A percentile compares a stretch with the other conserved stretches of the same genome.
These are phyloP conservation scores for Steromphala cineraria DNA, from an alignment of 2,888 invertebrate species.

Conservation along the genomic window DNA sequence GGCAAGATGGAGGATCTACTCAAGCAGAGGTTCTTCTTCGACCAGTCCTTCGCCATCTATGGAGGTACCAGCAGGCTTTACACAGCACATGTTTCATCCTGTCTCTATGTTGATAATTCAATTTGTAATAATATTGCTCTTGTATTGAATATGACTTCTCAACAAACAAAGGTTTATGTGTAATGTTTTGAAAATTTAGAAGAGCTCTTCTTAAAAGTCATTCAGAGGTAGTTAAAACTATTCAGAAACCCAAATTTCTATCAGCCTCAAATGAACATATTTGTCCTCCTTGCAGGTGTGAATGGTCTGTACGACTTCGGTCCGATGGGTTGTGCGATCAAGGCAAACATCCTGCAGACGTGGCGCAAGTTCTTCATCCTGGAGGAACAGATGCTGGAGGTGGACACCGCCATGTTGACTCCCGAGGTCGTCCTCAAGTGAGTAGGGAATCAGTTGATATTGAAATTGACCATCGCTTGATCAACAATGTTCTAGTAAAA, in stretches of 20 bases:
- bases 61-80: constrained; percentile 82
- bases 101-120: not conserved
- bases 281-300: constrained; percentile 76
- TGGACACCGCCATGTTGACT: constrained; percentile 97
- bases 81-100: not conserved
- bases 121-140: not conserved
- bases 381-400: constrained; percentile 99
- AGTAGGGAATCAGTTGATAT: too few relatives aligned
- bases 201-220: not conserved
- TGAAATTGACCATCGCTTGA: too few relatives aligned
- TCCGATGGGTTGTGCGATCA: constrained; percentile 99
- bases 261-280: too few relatives aligned
- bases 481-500: too few relatives aligned
- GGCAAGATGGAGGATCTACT: constrained; percentile 97
- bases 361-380: constrained; percentile 98
- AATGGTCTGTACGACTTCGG: constrained; percentile 97
- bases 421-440: constrained; percentile 96
- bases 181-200: too few relatives aligned
- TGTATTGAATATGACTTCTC: not conserved
- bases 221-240: too few relatives aligned
- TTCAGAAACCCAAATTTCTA: too few relatives aligned
- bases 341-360: constrained; percentile 92
- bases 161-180: not conserved
- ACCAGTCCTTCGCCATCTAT: constrained; percentile 99
- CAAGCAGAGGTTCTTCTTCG: constrained; percentile 97